These are phyloP conservation scores for Sclerurus mexicanus DNA, from an alignment of 2,113 vertebrate species.

Conservation along the genomic window DNA sequence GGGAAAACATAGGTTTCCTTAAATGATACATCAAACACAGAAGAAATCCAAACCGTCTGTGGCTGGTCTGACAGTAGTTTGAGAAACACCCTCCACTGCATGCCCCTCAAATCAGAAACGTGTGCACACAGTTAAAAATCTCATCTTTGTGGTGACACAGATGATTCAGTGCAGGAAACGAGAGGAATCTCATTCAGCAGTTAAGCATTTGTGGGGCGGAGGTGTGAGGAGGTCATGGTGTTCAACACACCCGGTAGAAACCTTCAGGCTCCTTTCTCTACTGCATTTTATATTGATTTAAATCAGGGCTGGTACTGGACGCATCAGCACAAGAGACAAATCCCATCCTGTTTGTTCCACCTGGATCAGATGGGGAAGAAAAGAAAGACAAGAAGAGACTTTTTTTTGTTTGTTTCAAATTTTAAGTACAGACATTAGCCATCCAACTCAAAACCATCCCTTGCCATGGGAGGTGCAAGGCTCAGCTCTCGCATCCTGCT, in stretches of 20 bases:
- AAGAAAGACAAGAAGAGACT: neutral
- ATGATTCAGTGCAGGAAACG: conserved; percentile 55
- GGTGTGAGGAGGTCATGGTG: conserved; percentile 35
- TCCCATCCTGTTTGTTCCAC: neutral
- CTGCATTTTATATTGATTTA: neutral
- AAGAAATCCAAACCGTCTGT: conserved; percentile 29
- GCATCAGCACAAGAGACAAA: neutral
- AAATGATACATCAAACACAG: conserved; percentile 8
- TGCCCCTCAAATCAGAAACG: conserved; percentile 50
- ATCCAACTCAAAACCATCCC: neutral
- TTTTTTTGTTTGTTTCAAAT: neutral
- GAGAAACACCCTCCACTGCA: conserved; percentile 16
- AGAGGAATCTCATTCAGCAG: conserved; percentile 50
- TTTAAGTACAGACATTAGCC: neutral
- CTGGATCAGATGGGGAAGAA: neutral
- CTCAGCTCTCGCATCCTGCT: neutral
- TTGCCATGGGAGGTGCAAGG: neutral
- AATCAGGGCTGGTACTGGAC: neutral
- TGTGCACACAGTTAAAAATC: conserved; percentile 32
- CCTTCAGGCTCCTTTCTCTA: neutral
- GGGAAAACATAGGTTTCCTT: conserved; percentile 6
- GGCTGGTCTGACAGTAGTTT: conserved; percentile 27
- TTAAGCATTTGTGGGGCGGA: conserved; percentile 18
- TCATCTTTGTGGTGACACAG: conserved; percentile 63
- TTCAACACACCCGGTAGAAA: neutral